Conservation (phyloP, 2,113 vertebrate species). For the Campylorhamphus procurvoides region DNA sequence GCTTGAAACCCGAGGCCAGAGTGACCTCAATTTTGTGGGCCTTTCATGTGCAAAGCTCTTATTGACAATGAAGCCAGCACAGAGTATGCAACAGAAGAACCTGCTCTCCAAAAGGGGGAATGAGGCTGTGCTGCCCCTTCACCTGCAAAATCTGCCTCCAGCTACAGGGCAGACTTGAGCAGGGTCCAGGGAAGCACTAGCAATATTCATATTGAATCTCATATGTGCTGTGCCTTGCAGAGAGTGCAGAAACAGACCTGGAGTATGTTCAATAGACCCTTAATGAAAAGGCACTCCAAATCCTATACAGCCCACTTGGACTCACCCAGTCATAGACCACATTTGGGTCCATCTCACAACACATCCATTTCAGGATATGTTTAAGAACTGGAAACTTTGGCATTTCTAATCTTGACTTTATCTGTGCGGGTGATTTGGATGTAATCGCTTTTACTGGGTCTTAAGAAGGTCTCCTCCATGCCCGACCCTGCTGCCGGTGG, state of each 20-base stretch:
- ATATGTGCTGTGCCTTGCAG: background rate
- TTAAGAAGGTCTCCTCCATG: background rate
- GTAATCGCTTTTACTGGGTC: background rate
- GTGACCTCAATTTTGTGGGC: conserved; percentile 35
- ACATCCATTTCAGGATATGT: background rate
- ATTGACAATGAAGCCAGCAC: background rate
- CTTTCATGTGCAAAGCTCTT: conserved; percentile 37
- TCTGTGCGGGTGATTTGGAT: background rate
- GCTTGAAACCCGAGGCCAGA: background rate
- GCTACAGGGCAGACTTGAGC: background rate
- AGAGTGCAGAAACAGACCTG: background rate
- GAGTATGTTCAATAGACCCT: background rate
- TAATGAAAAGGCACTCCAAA: background rate
- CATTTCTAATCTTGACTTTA: conserved; percentile 51
- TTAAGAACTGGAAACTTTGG: conserved; percentile 19
- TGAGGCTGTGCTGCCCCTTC: background rate
- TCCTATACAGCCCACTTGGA: background rate
- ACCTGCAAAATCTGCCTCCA: background rate
- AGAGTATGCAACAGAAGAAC: conserved; percentile 7
- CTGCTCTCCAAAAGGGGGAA: background rate
- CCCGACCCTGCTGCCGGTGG: background rate
- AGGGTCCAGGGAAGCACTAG: background rate
- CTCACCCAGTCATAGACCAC: background rate
- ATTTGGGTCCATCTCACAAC: background rate
- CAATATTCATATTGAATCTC: background rate